Evolutionary conservation across 2,113 vertebrate genomes (phyloP), one percentile per base, ranked within the genome.

Genomic region (Haliaeetus leucogaster): DNA sequence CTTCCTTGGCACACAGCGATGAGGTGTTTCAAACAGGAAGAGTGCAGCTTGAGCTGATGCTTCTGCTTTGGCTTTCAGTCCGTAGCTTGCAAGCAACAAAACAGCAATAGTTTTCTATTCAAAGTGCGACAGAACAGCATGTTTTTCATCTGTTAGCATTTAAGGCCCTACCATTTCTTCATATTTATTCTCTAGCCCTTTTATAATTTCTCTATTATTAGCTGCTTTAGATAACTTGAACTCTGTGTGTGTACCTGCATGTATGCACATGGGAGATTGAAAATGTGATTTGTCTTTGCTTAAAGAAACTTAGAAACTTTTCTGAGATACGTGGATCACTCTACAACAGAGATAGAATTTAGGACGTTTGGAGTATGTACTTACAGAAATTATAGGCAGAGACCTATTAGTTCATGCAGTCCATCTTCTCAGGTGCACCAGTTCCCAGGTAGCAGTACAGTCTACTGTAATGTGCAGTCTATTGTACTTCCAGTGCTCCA

Each of bases 121-220:
- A 9, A 66, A 62, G 26, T 10, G 17, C 0, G 0, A 53, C 34
- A 79, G 34, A 74, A 62, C 6, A 36, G 42, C 0, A 0, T 12
- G 16, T 48, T 73, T 84, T 86, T 48, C 25, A 62, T 21, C 34
- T 76, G 17, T 30, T 34, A 38, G 43, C 16, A 52, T 53, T 78
- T 26, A 74, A 85, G 43, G 19, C 12, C 22, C 61, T 67, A 40
- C 2, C 3, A 61, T 26, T 58, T 48, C 21, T 26, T 79, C n/a
- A 5, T n/a, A 70, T 27, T 86, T 76, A 12, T 22, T 78, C 36
- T 70, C 19, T 43, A 88, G 17, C 23, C 6, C 13, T 70, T 87
- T 55, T 45, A 34, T 16, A 2, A 59, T 43, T 80, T 77, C 52
- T 55, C 25, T 38, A 3, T 27, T 88, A 43, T 38, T 78, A 85